These are phyloP conservation scores for Lysiphlebus fabarum DNA, from an alignment of 1,140 invertebrate species.

Conservation along the genomic window DNA sequence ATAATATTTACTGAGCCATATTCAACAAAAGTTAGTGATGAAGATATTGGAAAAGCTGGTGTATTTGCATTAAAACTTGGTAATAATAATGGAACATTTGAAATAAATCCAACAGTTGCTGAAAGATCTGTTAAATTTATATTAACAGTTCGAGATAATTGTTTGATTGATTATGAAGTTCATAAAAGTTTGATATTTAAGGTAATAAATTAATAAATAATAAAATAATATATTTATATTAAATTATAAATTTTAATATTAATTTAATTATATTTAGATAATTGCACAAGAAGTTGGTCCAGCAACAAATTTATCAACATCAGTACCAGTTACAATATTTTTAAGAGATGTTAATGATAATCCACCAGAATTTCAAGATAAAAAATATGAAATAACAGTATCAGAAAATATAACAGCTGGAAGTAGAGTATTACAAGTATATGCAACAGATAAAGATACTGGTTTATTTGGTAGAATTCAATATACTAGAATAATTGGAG, in stretches of 20 bases:
- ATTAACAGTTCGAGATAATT: slow-evolving; percentile 78
- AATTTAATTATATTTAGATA: slow-evolving; percentile 58
- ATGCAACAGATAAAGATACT: slow-evolving; percentile 74
- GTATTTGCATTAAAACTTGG: slow-evolving; percentile 76
- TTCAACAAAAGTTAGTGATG: slow-evolving; percentile 69
- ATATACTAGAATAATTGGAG: slow-evolving; percentile 74
- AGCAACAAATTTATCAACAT: slow-evolving; percentile 68
- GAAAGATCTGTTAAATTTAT: slow-evolving; percentile 76
- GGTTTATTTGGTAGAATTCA: slow-evolving; percentile 68
- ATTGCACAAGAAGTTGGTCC: slow-evolving; percentile 76
- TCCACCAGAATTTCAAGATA: slow-evolving; percentile 72
- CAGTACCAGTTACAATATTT: slow-evolving; percentile 73
- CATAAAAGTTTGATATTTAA: slow-evolving; percentile 69
- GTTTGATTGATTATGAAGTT: slow-evolving; percentile 78
- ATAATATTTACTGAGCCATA: slow-evolving; percentile 70
- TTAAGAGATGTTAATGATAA: slow-evolving; percentile 90
- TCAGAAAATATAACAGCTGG: slow-evolving; percentile 77
- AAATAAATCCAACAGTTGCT: slow-evolving; percentile 83
- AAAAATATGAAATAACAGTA: slow-evolving; percentile 70
- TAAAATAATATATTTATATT: slow-evolving; percentile 13
- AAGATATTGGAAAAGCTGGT: slow-evolving; percentile 77
- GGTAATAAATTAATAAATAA: slow-evolving; percentile 45
- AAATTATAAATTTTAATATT: slow-evolving; percentile 19
- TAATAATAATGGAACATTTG: slow-evolving; percentile 83
- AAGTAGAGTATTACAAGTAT: slow-evolving; percentile 70